Base-by-base conservation (phyloP, 2,797 vertebrate species). In the Hoplostethus mediterraneus region DNA sequence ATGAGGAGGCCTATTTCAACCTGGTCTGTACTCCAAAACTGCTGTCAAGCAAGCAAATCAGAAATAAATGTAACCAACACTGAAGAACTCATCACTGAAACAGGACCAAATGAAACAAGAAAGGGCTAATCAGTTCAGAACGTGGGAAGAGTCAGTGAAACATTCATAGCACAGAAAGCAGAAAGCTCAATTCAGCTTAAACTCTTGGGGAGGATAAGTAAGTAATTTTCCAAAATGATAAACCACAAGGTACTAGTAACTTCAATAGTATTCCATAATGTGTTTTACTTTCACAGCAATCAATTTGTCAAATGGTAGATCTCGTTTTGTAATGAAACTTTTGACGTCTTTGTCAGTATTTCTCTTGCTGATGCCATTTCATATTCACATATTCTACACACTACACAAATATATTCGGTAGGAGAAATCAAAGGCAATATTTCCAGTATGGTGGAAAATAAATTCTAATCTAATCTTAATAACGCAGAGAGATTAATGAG, bases 391-490 rank as follows among this genome's bases (percentile, higher is more conserved):
- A 28, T 28, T 28, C 28, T 28, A 28, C 28, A 28, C 28, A 2
- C 28, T 28, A 28, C 28, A 28, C 28, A 28, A 28, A 28, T 28
- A 28, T 28, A 28, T 3, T 2, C 3, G 28, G 7, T 42, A 4
- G 17, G 4, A 48, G 12, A 42, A 25, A 21, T 21, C 21, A 14
- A 36, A 28, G 5, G 6, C 4, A 33, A 10, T 10, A 12, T 72
- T 67, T 30, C 12, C 1, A 38, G 9, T n/a, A 47, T 5, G 16
- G 45, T 16, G 47, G 5, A 48, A 21, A 6, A 70, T 61, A 14
- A 67, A 16, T 0, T n/a, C 38, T 56, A 52, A 72, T 81, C 67
- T 66, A 38, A 73, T 70, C 12, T 64, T 1, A 52, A 48, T 10
- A 42, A 36, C n/a, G 9, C 4, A 65, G 30, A 52, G 0, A 17